Evolutionary conservation across 2,113 vertebrate species (phyloP), one percentile per base, ranked within the genome.

Genomic region (Chinchilla lanigera): DNA sequence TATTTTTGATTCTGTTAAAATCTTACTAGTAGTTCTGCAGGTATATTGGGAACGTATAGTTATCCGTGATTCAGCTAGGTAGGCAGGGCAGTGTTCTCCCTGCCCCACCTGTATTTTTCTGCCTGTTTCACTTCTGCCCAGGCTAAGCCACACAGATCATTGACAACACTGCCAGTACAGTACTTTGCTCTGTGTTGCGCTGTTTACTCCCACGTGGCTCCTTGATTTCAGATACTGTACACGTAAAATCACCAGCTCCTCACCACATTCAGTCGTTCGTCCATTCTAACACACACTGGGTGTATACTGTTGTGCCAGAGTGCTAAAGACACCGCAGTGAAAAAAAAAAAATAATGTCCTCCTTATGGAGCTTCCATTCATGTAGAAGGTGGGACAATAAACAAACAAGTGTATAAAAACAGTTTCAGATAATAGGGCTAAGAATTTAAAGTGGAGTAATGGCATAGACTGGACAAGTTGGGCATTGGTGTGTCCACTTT

Each of bases 11-110:
- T 20, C 54, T 88, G 58, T 94, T 85, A 60, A 71, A 50, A 22
- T 82, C 47, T 90, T n/a, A 71, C 13, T 54, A 22, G 38, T 89
- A 69, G 81, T 56, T 95, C 90, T 87, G 33, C 75, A 81, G 78
- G 50, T 78, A 41, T 54, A 8, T 33, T 60, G 71, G 77, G 56
- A 78, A 35, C 28, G 41, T 47, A 17, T 2, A 47, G 38, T n/a
- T 94, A 16, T 52, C 50, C 16, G 83, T 96, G 95, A 87, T 73
- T 71, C 85, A 56, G 84, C 67, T 30, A 17, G 38, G 28, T 75
- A 73, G 87, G 30, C 0, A 19, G 54, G 47, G 54, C 69, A 9
- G 26, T n/a, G 26, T 87, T 13, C 82, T 80, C 0, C 89, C 20
- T 78, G 65, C 54, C 44, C 54, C 30, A 52, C 95, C 78, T 84